Evolutionary conservation across 1,140 invertebrate species (phyloP), one percentile per base, ranked within the genome.

Genomic region (Vollenhovia emeryi): DNA sequence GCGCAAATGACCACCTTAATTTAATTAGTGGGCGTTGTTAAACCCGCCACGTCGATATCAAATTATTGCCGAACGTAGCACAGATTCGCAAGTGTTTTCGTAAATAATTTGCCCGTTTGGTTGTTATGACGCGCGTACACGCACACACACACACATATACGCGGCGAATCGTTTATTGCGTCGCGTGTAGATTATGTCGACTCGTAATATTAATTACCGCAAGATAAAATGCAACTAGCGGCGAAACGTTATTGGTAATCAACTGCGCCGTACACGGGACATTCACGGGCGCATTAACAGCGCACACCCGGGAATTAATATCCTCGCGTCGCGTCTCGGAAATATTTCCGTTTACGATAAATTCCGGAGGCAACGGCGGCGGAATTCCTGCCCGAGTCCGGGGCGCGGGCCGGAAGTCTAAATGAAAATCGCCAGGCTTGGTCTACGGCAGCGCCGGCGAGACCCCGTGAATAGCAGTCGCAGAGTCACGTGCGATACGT

Each of bases 261-360:
- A 57, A 57, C 36, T 9, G 48, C 50, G 13, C n/a, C 4, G 33
- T 21, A 4, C 18, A 6, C 45, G 45, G 68, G 55, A 60, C 60
- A 36, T 68, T 40, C 33, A 59, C 24, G 36, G 21, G 36, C 27
- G 62, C 75, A 68, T 85, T 85, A 79, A 66, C 75, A 50, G 62
- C 24, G n/a, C 66, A 27, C 43, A 24, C 40, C 11, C 13, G 52
- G 55, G 40, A 55, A 86, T 86, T 86, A 86, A 83, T 82, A 82
- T 64, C 64, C 57, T 43, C 45, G 52, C 74, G 36, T 24, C 62
- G 55, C 59, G 45, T 73, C 83, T 71, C 66, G 68, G 36, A 64
- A 55, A 73, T 59, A 75, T 86, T 86, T 86, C 85, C 80, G 69
- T 76, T 86, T 48, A 52, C 71, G 71, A 86, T 86, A 76, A 86